phyloP scores from a whole-genome alignment of 2,113 vertebrate species.

The Dermatemys mawii region DNA sequence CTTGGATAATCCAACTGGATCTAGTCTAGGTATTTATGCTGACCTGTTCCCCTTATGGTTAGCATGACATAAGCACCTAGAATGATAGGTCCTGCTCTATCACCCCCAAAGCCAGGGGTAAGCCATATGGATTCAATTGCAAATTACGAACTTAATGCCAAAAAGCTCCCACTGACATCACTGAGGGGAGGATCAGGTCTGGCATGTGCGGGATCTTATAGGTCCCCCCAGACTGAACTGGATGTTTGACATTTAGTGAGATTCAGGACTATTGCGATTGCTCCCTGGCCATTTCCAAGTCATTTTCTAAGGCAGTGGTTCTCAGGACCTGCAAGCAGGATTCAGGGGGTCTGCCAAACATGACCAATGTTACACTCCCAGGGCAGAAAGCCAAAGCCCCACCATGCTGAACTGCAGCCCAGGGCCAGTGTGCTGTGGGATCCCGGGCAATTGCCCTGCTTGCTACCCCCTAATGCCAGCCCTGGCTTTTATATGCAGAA shows the following conservation, averaged over 20 bases:
- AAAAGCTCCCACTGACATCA: too few relatives aligned
- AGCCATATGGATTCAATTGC: not conserved
- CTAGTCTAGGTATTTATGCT: not conserved
- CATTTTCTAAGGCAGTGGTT: not conserved
- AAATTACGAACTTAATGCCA: not conserved
- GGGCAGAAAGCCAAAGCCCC: too few relatives aligned
- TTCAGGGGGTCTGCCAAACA: too few relatives aligned
- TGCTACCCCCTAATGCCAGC: too few relatives aligned
- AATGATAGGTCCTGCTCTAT: not conserved
- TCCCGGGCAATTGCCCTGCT: too few relatives aligned
- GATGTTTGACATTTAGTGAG: not conserved
- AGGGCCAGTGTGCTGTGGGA: too few relatives aligned
- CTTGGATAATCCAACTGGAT: not conserved
- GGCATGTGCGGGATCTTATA: too few relatives aligned
- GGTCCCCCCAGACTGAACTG: not conserved
- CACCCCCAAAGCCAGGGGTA: not conserved
- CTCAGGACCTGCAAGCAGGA: too few relatives aligned
- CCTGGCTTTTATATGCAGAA: too few relatives aligned
- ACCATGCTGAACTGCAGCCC: too few relatives aligned
- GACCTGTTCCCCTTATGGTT: not conserved
- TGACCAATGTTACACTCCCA: too few relatives aligned
- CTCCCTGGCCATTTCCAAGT: not conserved
- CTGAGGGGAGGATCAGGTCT: too few relatives aligned
- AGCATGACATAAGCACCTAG: not conserved
- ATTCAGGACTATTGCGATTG: not conserved